Base-by-base conservation (phyloP, 2,888 invertebrate genomes). In the Stenoptilia bipunctidactyla region DNA sequence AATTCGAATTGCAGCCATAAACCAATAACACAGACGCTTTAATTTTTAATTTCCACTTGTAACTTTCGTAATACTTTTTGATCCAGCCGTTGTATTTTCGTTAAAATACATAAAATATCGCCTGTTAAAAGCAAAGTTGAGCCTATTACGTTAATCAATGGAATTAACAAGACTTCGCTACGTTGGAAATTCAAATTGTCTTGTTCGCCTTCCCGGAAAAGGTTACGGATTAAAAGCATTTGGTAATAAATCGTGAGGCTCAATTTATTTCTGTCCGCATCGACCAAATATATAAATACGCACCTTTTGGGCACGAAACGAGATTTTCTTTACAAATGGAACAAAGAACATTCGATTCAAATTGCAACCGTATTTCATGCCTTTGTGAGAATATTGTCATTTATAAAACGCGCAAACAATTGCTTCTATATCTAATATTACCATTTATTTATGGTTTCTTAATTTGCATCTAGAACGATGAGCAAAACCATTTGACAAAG, bases 181-280 rank as follows among this genome's bases (percentile, higher is more conserved):
- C 44, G 43, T 49, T 53, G 65, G 64, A 61, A 60, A 62, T 55
- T 63, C 61, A 58, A 62, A 66, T 48, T 50, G 53, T 58, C 56
- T 60, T 61, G 58, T 60, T 56, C 55, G 30, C 50, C 51, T 44
- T 51, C 47, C 51, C 55, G 54, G 55, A 59, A 52, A 52, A 64
- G 56, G 59, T 58, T 62, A 61, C 58, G 69, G 66, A 73, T 72
- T 79, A 75, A 80, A 68, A 80, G 80, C 77, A 71, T 77, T 80
- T 59, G 71, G 72, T 63, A 65, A 82, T 82, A 80, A 82, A 82
- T 82, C 75, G 58, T 62, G 55, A 55, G 58, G 62, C 56, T 68
- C 73, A 74, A 77, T 79, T 75, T 75, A 76, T 73, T 69, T 65
- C 65, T 69, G 70, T 71, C 65, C 59, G 61, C 56, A 62, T 68